Evolutionary conservation across 2,113 vertebrate species (phyloP), one percentile per base, ranked within the genome.

Genomic region (Cettia cetti): DNA sequence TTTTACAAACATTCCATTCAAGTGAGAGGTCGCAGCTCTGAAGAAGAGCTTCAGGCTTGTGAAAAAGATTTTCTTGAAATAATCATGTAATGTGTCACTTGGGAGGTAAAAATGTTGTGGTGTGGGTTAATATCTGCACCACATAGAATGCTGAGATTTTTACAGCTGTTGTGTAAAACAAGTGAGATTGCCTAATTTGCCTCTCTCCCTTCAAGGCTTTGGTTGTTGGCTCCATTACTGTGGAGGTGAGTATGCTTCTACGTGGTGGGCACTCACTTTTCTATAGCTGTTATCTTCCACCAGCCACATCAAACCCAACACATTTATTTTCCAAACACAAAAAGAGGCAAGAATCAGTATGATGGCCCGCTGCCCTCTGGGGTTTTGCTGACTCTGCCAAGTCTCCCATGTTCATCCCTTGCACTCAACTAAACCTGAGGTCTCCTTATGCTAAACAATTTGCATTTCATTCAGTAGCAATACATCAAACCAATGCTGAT

Each of bases 181-280:
- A 61, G 13, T 2, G 7, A 82, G n/a, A 57, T 57, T 75, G 30
- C 35, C 53, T 71, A 18, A 63, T 68, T 82, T 84, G 15, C 30
- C 18, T 66, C 33, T 59, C 26, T 70, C 8, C 17, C 10, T 81
- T 57, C 72, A 74, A 74, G 45, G 11, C 15, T 88, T 63, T 93
- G 30, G 80, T 60, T 56, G 39, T 50, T 86, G 54, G 5, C 18
- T 77, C 63, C 0, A 0, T 69, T 50, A 53, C 2, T 68, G 6
- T 45, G 45, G 35, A 60, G 28, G 44, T 11, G 27, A 54, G 15
- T 7, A 8, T 50, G 33, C 37, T 49, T 77, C 64, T 78, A 9
- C 15, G 21, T 0, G 0, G 6, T 40, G 21, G 53, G 18, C 0
- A 0, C 56, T 76, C 13, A 31, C 52, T 83, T 83, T 83, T 68